A percentile compares a stretch with the other conserved stretches of the same genome.
phyloP scores from a whole-genome alignment of 2,888 invertebrate genomes.

The Hydriomena furcata region DNA sequence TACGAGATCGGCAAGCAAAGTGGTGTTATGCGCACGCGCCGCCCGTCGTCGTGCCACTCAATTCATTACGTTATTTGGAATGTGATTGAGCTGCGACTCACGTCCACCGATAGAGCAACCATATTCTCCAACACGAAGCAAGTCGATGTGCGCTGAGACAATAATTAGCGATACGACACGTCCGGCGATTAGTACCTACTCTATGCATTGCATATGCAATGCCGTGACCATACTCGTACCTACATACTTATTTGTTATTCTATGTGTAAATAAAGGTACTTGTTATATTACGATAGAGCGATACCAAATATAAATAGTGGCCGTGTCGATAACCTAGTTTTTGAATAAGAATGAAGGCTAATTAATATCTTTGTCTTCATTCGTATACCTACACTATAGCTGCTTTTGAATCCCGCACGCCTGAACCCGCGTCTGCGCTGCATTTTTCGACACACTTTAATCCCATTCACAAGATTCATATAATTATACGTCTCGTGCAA shows the following conservation, averaged over 20 bases:
- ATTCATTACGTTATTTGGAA: not conserved
- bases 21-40: too few species aligned
- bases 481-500: too few species aligned
- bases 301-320: constrained; percentile 6
- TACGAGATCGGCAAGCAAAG: too few species aligned
- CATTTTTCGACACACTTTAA: too few species aligned
- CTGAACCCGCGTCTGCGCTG: too few species aligned
- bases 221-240: too few species aligned
- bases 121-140: too few species aligned
- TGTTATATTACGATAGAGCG: not conserved
- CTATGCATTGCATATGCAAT: not conserved
- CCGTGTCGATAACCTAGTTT: constrained; percentile 6
- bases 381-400: too few species aligned
- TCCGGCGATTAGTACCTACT: not conserved
- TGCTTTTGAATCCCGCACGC: too few species aligned
- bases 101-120: too few species aligned
- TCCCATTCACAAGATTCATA: too few species aligned
- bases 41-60: not conserved
- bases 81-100: not conserved
- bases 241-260: not conserved
- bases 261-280: not conserved
- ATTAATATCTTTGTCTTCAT: too few species aligned
- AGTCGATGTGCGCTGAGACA: not conserved
- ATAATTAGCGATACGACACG: not conserved
- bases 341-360: not conserved